These are phyloP conservation scores for Cactoblastis cactorum DNA, from an alignment of 2,888 invertebrate genomes.

Conservation along the genomic window DNA sequence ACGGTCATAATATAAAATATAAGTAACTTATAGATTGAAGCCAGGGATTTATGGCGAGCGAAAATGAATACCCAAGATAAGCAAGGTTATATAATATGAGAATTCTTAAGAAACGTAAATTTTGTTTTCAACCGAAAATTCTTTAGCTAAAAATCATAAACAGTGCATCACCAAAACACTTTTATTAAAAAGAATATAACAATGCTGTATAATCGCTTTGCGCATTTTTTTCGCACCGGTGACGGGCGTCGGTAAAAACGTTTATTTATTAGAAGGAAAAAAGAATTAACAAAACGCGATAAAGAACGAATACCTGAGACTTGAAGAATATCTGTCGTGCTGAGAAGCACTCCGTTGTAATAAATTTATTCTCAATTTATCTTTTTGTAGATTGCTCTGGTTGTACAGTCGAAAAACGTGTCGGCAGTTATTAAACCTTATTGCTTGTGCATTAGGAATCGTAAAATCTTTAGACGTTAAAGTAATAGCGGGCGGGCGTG, in stretches of 20 bases:
- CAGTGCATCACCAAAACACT: no score
- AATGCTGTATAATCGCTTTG: constrained; percentile 9
- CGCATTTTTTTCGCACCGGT: constrained; percentile 14
- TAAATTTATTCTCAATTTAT: constrained; percentile 68
- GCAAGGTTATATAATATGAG: no score
- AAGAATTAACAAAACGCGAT: constrained; percentile 52
- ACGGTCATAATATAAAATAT: no score
- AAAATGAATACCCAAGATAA: no score
- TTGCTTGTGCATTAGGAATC: neutral
- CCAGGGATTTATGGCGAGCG: no score
- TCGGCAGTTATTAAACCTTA: constrained; percentile 19
- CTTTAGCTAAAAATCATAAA: no score
- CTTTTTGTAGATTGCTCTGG: constrained; percentile 67
- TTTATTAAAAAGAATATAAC: no score
- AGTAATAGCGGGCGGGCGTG: constrained; percentile 44
- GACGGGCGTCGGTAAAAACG: constrained; percentile 20
- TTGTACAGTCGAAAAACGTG: constrained; percentile 20
- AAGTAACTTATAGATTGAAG: no score
- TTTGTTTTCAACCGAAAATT: no score
- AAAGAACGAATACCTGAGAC: constrained; percentile 54
- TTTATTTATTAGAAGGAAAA: constrained; percentile 30
- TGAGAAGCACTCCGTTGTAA: constrained; percentile 61
- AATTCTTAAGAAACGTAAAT: no score
- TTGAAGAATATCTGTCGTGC: constrained; percentile 61
- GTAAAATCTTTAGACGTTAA: constrained; percentile 15